phyloP scores from a whole-genome alignment of 2,797 vertebrate genomes.

The Sebastes hopkinsi region DNA sequence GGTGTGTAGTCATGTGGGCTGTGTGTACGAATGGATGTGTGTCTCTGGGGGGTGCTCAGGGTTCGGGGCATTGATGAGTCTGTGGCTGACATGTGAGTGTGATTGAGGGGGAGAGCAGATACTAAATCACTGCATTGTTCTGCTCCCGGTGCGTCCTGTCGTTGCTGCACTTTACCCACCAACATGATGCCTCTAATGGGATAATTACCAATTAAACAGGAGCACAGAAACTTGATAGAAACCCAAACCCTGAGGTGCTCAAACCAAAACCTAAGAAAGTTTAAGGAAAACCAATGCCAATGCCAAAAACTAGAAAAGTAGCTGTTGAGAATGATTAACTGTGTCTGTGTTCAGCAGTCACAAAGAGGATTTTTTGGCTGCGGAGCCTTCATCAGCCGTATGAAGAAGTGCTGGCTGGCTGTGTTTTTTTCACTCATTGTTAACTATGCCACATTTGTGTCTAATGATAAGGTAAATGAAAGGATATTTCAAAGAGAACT shows the following conservation, averaged over 20 bases:
- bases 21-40: constrained; percentile 28
- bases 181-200: constrained; percentile 51
- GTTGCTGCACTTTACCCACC: constrained; percentile 51
- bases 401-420: constrained; percentile 47
- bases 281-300: constrained; percentile 24
- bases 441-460: constrained; percentile 71
- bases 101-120: constrained; percentile 66
- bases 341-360: constrained; percentile 49
- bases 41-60: constrained; percentile 62
- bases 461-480: constrained; percentile 82
- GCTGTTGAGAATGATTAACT: constrained; percentile 59
- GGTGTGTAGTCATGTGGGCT: constrained; percentile 51
- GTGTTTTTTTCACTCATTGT: constrained; percentile 36
- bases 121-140: constrained; percentile 74
- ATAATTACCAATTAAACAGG: constrained; percentile 68
- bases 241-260: constrained; percentile 47
- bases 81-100: constrained; percentile 74
- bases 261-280: constrained; percentile 36
- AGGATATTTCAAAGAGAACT: constrained; percentile 83
- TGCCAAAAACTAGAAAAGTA: constrained; percentile 36
- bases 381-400: constrained; percentile 55
- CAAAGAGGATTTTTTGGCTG: constrained; percentile 48
- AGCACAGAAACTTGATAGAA: constrained; percentile 37
- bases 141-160: constrained; percentile 58
- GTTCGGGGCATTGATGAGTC: constrained; percentile 71